These are phyloP conservation scores for Teleogryllus occipitalis DNA, from an alignment of 1,140 invertebrate species.

Conservation along the genomic window DNA sequence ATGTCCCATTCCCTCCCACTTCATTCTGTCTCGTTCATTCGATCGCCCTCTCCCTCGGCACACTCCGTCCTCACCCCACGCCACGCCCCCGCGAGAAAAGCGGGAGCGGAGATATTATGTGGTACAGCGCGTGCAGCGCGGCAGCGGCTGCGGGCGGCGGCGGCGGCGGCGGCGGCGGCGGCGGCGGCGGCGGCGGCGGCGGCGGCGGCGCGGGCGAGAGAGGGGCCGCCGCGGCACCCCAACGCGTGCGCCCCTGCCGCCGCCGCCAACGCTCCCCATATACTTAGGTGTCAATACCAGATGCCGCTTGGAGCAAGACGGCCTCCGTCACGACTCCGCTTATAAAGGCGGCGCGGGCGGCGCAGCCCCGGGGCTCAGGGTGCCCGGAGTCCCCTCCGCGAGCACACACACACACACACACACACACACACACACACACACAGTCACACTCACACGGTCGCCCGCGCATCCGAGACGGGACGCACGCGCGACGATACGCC, in stretches of 20 bases:
- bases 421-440: too few species aligned
- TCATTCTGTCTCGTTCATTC: neutral
- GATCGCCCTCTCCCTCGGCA: neutral
- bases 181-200: too few species aligned
- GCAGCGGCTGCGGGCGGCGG: too few species aligned
- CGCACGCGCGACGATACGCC: too few species aligned
- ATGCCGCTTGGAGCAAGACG: neutral
- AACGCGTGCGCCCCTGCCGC: too few species aligned
- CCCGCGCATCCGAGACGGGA: too few species aligned
- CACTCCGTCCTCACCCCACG: neutral
- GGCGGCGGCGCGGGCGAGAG: too few species aligned
- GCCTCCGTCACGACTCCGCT: neutral
- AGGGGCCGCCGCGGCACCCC: neutral
- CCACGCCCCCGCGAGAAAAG: neutral
- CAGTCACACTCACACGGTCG: too few species aligned
- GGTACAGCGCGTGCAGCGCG: neutral
- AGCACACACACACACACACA: neutral
- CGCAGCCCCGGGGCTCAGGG: neutral
- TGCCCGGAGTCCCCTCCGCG: neutral
- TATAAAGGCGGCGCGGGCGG: neutral
- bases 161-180: too few species aligned
- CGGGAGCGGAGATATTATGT: neutral
- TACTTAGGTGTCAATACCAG: conserved; percentile 4
- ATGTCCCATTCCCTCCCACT: neutral
- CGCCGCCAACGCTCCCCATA: neutral